Evolutionary conservation across 2,797 vertebrate genomes (phyloP).

Genomic region (Pipistrellus pygmaeus): DNA sequence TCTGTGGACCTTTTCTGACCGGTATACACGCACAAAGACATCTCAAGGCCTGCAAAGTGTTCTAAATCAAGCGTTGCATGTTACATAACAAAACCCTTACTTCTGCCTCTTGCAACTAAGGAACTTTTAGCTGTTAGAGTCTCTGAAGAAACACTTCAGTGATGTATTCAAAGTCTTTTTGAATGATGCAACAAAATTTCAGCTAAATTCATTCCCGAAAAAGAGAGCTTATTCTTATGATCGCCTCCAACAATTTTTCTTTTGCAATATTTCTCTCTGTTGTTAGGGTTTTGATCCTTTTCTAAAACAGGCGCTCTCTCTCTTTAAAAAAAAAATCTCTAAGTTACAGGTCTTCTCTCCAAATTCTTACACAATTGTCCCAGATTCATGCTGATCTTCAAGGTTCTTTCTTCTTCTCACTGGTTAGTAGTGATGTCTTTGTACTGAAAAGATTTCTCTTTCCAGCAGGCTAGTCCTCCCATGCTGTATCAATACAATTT

Average conservation of each 20-base stretch:
- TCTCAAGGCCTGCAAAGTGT: conserved; percentile 6
- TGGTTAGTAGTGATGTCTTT: conserved; percentile 18
- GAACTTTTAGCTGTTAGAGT: conserved; percentile 50
- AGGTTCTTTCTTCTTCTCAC: conserved; percentile 55
- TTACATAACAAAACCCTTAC: conserved; percentile 62
- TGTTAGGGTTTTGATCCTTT: conserved; percentile 64
- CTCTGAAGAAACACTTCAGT: conserved; percentile 68
- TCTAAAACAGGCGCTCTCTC: conserved; percentile 47
- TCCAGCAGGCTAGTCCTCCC: not conserved
- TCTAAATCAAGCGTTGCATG: conserved; percentile 38
- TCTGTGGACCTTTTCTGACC: not conserved
- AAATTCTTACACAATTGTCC: conserved; percentile 60
- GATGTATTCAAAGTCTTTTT: conserved; percentile 71
- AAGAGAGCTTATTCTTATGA: conserved; percentile 65
- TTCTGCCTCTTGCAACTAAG: conserved; percentile 59
- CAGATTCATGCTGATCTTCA: conserved; percentile 62
- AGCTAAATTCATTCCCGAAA: conserved; percentile 66
- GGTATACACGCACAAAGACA: not conserved
- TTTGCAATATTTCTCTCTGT: conserved; percentile 66
- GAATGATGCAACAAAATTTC: conserved; percentile 70
- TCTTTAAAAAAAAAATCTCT: not conserved
- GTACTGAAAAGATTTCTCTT: conserved; percentile 38
- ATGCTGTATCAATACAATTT: not conserved
- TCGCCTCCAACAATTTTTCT: conserved; percentile 68
- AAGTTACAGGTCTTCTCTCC: conserved; percentile 54